phyloP scores from a whole-genome alignment of 2,797 vertebrate species.

The Coregonus suidteri region DNA sequence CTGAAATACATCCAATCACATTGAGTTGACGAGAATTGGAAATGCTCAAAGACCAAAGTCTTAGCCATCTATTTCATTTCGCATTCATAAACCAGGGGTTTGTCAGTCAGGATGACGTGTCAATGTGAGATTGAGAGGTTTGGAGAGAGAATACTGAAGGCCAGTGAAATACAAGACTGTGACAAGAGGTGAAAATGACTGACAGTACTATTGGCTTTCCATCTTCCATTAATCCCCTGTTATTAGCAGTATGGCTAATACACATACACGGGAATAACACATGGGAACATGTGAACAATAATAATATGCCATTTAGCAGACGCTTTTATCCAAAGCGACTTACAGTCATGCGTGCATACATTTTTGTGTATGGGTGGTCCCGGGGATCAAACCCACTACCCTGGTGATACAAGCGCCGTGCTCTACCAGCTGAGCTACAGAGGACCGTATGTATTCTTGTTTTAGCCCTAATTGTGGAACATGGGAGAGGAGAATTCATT shows the following conservation, averaged over 20 bases:
- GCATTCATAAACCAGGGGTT: neutral
- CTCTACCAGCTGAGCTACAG: no score
- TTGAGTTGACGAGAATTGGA: neutral
- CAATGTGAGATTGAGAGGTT: conserved; percentile 32
- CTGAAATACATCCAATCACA: neutral
- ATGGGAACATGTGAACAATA: neutral
- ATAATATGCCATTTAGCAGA: no score
- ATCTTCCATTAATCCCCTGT: no score
- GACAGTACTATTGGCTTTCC: conserved; percentile 21
- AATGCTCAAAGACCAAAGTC: neutral
- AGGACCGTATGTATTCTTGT: neutral
- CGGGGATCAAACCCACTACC: no score
- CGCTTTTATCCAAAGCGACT: no score
- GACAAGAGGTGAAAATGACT: conserved; percentile 70
- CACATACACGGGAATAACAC: neutral
- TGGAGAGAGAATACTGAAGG: conserved; percentile 55
- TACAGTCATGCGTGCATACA: no score
- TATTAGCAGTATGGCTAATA: no score
- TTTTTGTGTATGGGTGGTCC: no score
- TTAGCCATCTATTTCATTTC: neutral
- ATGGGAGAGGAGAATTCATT: neutral
- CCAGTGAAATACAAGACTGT: conserved; percentile 69
- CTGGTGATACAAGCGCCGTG: no score
- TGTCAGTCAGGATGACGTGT: neutral
- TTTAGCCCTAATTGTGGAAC: neutral